Base-by-base conservation (phyloP, 2,888 invertebrate species). In the Dasysyrphus tricinctus region DNA sequence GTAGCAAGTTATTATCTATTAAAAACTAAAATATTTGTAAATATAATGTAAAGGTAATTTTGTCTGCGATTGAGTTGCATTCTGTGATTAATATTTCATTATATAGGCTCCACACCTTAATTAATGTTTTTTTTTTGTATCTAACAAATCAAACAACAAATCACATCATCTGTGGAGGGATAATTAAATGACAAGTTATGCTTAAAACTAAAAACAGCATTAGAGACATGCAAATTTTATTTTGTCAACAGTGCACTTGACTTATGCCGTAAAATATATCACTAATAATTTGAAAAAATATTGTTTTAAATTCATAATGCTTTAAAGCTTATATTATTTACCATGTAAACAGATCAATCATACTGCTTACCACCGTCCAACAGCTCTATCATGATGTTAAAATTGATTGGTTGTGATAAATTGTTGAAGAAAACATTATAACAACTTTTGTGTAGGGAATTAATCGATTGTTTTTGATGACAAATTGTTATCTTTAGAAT, bases 401-500 rank as follows among this genome's bases (percentile, higher is more conserved):
- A n/a, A 69, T 69, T 39, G 69, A 69, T 69, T 54, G 69, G 39
- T 14, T 54, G 39, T 16, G 51, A 69, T 54, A 69, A 69, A 51
- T 51, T 24, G 11, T n/a, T 16, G 12, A 49, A 67, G n/a, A 47
- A 14, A 73, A 73, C 11, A 73, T 29, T 34, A 24, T 34, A 63
- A 56, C 54, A 47, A 59, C 32, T 11, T 47, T 32, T 34, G 32
- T 63, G 34, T 75, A 29, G 19, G 39, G 56, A 24, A 39, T 49
- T 49, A 76, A 49, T 57, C 67, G 39, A 76, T 75, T 65, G 54
- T 39, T 42, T 59, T 29, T 76, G 57, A 59, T 49, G 47, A 72
- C 69, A 61, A 69, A 61, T 19, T 42, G n/a, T 34, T 72, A 77
- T 72, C 80, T 42, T 24, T 72, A 51, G 24, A 69, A 42, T 69